Base-by-base conservation (phyloP, 2,888 invertebrate genomes). In the Hypolimnas misippus region DNA sequence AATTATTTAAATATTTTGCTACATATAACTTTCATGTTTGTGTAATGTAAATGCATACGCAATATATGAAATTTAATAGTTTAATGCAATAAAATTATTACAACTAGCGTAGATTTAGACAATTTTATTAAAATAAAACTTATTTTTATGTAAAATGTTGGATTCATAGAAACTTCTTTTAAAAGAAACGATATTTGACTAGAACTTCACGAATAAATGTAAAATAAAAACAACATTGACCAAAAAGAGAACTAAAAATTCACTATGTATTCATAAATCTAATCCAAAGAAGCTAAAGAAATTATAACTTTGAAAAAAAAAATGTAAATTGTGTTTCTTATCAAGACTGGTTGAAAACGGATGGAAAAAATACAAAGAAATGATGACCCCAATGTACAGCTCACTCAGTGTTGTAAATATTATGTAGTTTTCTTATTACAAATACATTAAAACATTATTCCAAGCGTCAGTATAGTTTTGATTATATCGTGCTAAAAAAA, bases 341-440 rank as follows among this genome's bases (percentile, higher is more conserved):
- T 12, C 14, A 63, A 63, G 60, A 66, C 63, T 66, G 63, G 63
- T 57, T 29, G 33, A 12, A 54, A 53, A 44, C 33, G 38, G 62
- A 57, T 29, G 25, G 17, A 55, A 59, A 35, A 60, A 31, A 29
- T 44, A 59, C 56, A 64, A 54, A 29, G 53, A 53, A 57, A 33
- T 12, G 14, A 21, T 53, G 42, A 57, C 53, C 64, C 63, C 64
- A 33, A 50, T 63, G 61, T 65, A 65, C 61, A 63, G 59, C 42
- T 52, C 52, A 50, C 51, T 60, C 62, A 54, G 62, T 60, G 44
- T 62, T 77, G 77, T 77, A 78, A 77, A 78, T 77, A 80, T 76
- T 71, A 60, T 19, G 73, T 80, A 80, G 79, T 76, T 79, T 77
- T 80, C 76, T 72, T 70, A 70, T 69, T 40, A 14, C 21, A 25